Evolutionary conservation across 2,888 invertebrate species (phyloP).

Genomic region (Actias luna): DNA sequence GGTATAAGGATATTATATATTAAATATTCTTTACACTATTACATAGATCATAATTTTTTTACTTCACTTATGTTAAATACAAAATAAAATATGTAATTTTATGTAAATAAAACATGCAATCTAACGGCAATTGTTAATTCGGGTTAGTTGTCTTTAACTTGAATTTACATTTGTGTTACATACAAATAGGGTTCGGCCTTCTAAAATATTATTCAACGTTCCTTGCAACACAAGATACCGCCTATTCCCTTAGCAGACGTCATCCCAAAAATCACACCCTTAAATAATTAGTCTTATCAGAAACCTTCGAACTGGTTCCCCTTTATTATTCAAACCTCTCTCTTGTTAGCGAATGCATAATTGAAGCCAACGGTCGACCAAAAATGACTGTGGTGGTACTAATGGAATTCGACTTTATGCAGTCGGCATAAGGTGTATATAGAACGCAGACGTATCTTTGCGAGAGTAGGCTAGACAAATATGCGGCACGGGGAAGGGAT

Average conservation of each 20-base stretch:
- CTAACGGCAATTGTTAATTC: no score
- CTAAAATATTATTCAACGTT: not conserved
- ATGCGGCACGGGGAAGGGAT: constrained; percentile 39
- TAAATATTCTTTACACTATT: no score
- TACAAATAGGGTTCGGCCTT: no score
- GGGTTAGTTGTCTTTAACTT: no score
- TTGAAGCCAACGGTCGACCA: constrained; percentile 45
- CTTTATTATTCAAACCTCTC: constrained; percentile 52
- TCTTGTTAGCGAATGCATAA: constrained; percentile 57
- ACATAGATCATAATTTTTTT: no score
- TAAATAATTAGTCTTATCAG: constrained; percentile 43
- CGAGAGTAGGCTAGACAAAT: constrained; percentile 32
- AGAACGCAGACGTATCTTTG: constrained; percentile 16
- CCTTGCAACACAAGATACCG: not conserved
- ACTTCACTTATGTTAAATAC: no score
- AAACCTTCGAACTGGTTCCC: constrained; percentile 36
- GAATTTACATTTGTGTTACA: no score
- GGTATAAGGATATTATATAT: no score
- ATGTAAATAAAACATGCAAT: no score
- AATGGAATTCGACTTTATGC: constrained; percentile 24
- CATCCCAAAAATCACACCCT: constrained; percentile 24
- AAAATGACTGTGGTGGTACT: constrained; percentile 11
- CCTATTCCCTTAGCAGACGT: not conserved
- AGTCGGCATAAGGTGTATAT: constrained; percentile 17
- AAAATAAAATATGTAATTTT: no score